Evolutionary conservation across 53 echinoderm and acorn worm species (phyloP).

Genomic region (Crossaster papposus): DNA sequence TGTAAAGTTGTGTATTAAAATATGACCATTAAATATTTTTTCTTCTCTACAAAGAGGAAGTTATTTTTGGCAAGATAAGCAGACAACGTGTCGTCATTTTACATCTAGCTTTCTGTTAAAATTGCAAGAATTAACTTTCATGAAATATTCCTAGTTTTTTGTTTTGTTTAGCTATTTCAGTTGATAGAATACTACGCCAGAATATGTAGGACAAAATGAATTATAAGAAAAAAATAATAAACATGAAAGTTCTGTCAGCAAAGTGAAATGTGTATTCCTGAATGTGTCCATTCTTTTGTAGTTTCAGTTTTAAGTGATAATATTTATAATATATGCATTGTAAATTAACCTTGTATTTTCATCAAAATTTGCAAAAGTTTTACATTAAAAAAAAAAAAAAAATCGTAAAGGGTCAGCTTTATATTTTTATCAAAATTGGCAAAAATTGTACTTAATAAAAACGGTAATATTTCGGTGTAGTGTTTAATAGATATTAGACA

Average conservation of each 20-base stretch:
- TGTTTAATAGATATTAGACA: no score
- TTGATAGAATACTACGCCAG: neutral
- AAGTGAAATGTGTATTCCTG: neutral
- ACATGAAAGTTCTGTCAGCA: neutral
- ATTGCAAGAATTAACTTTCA: slow-evolving; percentile 4
- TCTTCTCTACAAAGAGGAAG: neutral
- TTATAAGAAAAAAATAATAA: neutral
- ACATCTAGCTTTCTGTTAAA: neutral
- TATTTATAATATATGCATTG: neutral
- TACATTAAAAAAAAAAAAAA: no score
- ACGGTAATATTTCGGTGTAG: no score
- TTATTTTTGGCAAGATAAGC: neutral
- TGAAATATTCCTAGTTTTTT: slow-evolving; percentile 10
- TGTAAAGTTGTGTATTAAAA: neutral
- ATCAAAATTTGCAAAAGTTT: no score
- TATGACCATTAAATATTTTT: neutral
- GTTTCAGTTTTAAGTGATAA: neutral
- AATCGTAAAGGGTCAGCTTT: no score
- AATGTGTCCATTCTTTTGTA: neutral
- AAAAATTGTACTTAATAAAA: no score
- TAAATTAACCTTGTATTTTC: no score
- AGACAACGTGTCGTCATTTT: neutral
- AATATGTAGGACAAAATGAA: slow-evolving; percentile 6
- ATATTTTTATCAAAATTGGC: no score
- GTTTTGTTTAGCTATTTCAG: neutral